Base-by-base conservation (phyloP, 2,888 invertebrate species). In the Choristoneura rosaceana region DNA sequence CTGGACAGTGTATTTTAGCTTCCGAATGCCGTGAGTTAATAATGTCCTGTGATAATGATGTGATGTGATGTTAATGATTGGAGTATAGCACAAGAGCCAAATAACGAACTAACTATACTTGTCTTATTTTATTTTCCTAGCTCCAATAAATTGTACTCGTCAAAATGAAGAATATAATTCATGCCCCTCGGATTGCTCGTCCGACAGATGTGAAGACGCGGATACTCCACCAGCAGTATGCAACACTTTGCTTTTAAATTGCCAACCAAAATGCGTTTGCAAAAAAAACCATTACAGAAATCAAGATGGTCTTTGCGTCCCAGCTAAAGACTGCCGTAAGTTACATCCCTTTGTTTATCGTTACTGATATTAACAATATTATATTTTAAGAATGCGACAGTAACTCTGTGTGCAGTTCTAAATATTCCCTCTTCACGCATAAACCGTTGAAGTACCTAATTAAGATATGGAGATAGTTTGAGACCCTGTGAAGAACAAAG, bases 231-330 rank as follows among this genome's bases (percentile, higher is more conserved):
- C 73, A 3, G 33, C 41, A 12, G 38, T 47, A 0, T 74, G 74
- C 66, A 69, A 75, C 63, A 71, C 73, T n/a, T 67, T 50, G 12
- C 47, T 69, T 33, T 47, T 69, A n/a, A 73, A 75, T 66, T 75
- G 75, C 34, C 60, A 71, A n/a, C 76, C 76, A 47, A 60, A 64
- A 12, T 76, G 76, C 52, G 61, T 73, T 15, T 76, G 76, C 68
- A 66, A 64, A 55, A 69, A 68, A 8, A 69, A 73, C 1, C 60
- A 63, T 69, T 76, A 64, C 41, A 73, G 71, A 62, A 69, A 75
- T 62, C 45, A 43, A 25, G 41, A 73, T 3, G 74, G 74, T 2
- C 52, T 73, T 14, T 76, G 76, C 55, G 64, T 76, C 10, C 70
- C 68, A 3, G 64, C 64, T 17, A 64, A 67, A 17, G 62, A 74